Evolutionary conservation across 2,888 invertebrate genomes (phyloP).

Genomic region (Endotricha flammealis): DNA sequence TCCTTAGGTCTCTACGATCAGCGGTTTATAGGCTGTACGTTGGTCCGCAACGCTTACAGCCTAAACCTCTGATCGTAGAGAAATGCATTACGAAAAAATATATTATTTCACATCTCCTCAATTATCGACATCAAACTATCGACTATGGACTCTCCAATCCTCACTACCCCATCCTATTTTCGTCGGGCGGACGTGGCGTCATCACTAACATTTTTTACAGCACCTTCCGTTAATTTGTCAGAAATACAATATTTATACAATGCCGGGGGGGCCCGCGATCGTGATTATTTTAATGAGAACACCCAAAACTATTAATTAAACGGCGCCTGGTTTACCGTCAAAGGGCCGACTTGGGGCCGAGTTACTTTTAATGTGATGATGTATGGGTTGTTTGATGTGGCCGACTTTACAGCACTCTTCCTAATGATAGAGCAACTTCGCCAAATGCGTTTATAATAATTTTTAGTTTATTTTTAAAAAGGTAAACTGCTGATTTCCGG

Average conservation of each 20-base stretch:
- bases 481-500: conserved; percentile 32
- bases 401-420: conserved; percentile 15
- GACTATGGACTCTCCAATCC: conserved; percentile 7
- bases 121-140: conserved; percentile 5
- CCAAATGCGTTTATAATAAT: conserved; percentile 11
- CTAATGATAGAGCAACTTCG: conserved; percentile 26
- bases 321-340: conserved; percentile 53
- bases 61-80: too few relatives aligned
- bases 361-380: conserved; percentile 31
- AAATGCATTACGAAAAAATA: too few relatives aligned
- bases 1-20: too few relatives aligned
- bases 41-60: too few relatives aligned
- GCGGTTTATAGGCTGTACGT: too few relatives aligned
- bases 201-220: conserved; percentile 37
- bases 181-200: conserved; percentile 22
- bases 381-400: conserved; percentile 39
- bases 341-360: conserved; percentile 30
- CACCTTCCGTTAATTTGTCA: conserved; percentile 64
- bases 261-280: conserved; percentile 42
- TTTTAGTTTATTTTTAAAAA: conserved; percentile 30
- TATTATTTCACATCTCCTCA: too few relatives aligned
- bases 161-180: conserved; percentile 18
- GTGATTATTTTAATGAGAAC: conserved; percentile 57
- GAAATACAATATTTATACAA: conserved; percentile 69
- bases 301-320: conserved; percentile 65